These are phyloP conservation scores for Samia ricini DNA, from an alignment of 1,140 invertebrate species.

Conservation along the genomic window DNA sequence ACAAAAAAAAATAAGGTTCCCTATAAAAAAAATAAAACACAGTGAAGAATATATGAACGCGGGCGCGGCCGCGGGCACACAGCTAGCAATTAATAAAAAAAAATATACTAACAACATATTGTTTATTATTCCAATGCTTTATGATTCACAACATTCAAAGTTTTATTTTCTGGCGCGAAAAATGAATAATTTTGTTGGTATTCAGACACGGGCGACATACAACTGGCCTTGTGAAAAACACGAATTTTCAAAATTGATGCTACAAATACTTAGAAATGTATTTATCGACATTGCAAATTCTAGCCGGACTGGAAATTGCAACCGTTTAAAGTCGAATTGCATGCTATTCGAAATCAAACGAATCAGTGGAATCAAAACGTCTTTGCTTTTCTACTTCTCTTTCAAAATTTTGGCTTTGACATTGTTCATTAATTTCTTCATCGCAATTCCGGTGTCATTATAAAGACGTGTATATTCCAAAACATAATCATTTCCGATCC, in stretches of 20 bases:
- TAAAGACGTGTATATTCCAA: not conserved
- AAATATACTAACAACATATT: no score
- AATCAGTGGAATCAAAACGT: not conserved
- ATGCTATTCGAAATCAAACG: not conserved
- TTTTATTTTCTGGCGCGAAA: no score
- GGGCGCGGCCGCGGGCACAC: no score
- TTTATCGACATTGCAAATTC: not conserved
- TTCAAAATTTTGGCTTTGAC: not conserved
- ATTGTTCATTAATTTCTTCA: not conserved
- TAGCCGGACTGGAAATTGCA: not conserved
- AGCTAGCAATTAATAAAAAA: no score
- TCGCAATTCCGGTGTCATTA: not conserved
- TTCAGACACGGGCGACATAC: not conserved
- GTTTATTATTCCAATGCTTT: no score
- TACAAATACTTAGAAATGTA: not conserved
- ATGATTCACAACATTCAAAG: no score
- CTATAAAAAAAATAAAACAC: no score
- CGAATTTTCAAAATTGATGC: not conserved
- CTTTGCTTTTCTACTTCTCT: not conserved
- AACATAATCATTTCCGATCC: not conserved
- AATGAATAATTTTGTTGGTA: no score
- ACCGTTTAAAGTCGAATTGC: not conserved
- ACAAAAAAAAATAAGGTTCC: no score
- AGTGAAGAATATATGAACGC: no score
- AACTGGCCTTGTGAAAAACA: constrained; percentile 2